A percentile compares a stretch with the other conserved stretches of the same genome.
Evolutionary conservation across 2,113 vertebrate genomes (phyloP).

Genomic region (Heterocephalus glaber): DNA sequence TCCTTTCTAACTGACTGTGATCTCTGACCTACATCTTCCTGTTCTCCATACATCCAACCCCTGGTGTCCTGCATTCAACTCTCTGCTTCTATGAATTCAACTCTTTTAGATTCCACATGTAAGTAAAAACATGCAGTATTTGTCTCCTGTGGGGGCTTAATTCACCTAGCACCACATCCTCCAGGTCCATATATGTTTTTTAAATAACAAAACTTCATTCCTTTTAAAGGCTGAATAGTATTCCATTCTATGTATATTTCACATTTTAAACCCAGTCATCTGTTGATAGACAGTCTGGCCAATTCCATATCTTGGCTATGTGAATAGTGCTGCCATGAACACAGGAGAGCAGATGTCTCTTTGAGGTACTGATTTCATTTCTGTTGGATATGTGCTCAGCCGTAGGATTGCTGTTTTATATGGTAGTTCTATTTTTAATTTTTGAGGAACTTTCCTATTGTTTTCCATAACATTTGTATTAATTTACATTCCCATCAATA

Average conservation of each 20-base stretch:
- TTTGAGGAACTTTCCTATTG: not conserved
- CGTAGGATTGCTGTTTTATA: not conserved
- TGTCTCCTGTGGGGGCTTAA: not conserved
- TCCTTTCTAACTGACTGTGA: not conserved
- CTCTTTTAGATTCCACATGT: not conserved
- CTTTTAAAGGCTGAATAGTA: not conserved
- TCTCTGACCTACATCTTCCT: not conserved
- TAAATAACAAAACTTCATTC: not conserved
- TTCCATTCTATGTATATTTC: not conserved
- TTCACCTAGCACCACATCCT: not conserved
- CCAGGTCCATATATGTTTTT: not conserved
- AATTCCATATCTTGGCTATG: no score
- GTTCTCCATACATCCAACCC: not conserved
- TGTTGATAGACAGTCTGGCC: not conserved
- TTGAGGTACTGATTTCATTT: not conserved
- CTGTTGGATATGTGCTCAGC: not conserved
- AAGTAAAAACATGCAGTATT: not conserved
- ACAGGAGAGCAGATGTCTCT: no score
- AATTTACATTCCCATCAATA: no score
- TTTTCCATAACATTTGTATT: not conserved
- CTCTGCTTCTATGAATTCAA: not conserved
- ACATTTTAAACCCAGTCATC: no score
- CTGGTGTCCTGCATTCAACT: not conserved
- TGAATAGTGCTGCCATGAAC: not conserved
- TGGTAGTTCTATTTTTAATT: not conserved